Conservation (phyloP, 2,797 vertebrate genomes). For the Graptemys geographica region DNA sequence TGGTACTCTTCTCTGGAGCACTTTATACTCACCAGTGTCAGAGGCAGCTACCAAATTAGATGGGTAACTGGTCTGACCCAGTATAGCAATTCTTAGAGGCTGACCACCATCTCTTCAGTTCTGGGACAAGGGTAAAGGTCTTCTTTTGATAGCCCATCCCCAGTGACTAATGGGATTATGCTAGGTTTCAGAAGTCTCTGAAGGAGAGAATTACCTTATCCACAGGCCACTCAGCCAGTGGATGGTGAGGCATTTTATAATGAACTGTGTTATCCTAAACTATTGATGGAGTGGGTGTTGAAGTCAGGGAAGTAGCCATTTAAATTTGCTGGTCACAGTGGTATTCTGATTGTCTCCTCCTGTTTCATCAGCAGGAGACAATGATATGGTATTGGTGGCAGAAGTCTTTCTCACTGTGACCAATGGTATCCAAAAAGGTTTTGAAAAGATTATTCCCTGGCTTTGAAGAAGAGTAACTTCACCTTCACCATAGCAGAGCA, state of each 20-base stretch:
- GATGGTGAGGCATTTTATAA: background rate
- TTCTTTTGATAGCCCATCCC: background rate
- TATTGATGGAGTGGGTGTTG: background rate
- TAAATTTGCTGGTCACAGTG: background rate
- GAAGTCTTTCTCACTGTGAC: accelerated
- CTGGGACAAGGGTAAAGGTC: background rate
- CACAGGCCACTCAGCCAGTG: background rate
- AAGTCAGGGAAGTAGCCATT: background rate
- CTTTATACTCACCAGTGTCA: too few relatives aligned
- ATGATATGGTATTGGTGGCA: background rate
- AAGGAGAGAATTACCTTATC: background rate
- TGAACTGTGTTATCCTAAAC: background rate
- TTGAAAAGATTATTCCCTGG: background rate
- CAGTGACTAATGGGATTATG: background rate
- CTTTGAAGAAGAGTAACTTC: background rate
- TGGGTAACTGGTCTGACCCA: background rate
- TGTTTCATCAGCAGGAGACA: background rate
- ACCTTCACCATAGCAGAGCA: accelerated
- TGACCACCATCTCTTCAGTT: background rate
- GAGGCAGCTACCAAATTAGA: background rate
- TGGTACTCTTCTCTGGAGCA: background rate
- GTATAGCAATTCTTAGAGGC: background rate
- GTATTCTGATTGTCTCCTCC: accelerated
- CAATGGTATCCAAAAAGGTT: background rate
- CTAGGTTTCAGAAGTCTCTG: background rate